A percentile compares a stretch with the other conserved stretches of the same genome.
Evolutionary conservation across 2,113 vertebrate species (phyloP).

Genomic region (Trematomus loennbergii): DNA sequence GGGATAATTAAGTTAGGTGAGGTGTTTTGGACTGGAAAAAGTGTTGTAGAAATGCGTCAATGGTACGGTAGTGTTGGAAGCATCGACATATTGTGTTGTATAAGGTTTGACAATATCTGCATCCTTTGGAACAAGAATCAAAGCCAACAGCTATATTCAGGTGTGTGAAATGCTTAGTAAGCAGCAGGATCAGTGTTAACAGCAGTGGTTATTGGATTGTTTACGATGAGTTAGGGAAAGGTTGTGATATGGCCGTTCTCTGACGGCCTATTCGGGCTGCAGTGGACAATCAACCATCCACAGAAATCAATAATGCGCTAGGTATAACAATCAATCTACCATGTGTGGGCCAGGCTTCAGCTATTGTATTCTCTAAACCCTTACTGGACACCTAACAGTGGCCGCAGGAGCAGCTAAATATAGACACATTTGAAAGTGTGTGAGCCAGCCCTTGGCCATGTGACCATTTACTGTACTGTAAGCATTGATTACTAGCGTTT

Average conservation of each 20-base stretch:
- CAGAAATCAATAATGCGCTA: slow-evolving; percentile 39
- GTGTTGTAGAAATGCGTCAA: neutral
- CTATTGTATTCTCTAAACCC: neutral
- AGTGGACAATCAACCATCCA: slow-evolving; percentile 23
- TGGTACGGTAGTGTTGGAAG: neutral
- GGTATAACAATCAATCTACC: slow-evolving; percentile 44
- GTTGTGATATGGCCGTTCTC: slow-evolving; percentile 5
- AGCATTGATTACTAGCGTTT: neutral
- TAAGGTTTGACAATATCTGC: neutral
- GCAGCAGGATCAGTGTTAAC: neutral
- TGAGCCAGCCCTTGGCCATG: neutral
- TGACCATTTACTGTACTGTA: neutral
- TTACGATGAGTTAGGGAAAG: neutral
- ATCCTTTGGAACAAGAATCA: neutral
- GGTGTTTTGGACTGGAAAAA: neutral
- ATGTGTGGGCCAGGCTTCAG: slow-evolving; percentile 25
- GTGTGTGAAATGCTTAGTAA: neutral
- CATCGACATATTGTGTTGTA: neutral
- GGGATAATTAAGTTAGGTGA: neutral
- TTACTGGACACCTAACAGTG: neutral
- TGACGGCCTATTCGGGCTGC: neutral
- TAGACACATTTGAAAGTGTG: neutral
- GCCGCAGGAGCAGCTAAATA: neutral
- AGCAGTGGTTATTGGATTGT: neutral
- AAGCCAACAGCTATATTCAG: slow-evolving; percentile 4